Evolutionary conservation across 2,113 vertebrate genomes (phyloP).

Genomic region (Struthio camelus): DNA sequence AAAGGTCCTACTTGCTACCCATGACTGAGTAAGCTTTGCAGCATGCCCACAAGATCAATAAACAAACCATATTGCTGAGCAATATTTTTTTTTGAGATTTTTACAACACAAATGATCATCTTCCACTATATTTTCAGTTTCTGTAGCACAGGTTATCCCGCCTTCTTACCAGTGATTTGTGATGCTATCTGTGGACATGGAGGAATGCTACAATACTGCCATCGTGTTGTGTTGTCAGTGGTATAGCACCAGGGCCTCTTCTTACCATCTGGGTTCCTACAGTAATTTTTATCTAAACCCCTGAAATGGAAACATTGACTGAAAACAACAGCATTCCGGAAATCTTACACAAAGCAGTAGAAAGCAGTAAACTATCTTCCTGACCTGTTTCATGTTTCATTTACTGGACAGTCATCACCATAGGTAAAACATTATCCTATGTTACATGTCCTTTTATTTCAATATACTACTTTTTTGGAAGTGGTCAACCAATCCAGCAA

Average conservation of each 20-base stretch:
- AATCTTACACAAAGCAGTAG: too few relatives aligned
- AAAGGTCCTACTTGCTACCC: not conserved
- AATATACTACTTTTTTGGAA: not conserved
- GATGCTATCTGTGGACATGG: constrained; percentile 50
- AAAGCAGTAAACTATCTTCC: not conserved
- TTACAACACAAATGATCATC: not conserved
- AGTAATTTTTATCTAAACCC: constrained; percentile 81
- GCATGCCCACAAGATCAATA: not conserved
- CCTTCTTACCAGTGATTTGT: not conserved
- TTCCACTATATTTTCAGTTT: not conserved
- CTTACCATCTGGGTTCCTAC: constrained; percentile 85
- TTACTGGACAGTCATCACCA: not conserved
- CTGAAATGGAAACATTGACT: constrained; percentile 54
- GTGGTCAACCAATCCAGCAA: not conserved
- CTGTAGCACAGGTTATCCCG: not conserved
- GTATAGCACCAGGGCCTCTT: constrained; percentile 86
- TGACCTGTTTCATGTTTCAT: not conserved
- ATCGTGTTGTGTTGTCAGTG: constrained; percentile 50
- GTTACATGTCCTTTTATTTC: not conserved
- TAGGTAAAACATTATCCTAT: not conserved
- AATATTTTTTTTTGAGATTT: not conserved
- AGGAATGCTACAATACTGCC: constrained; percentile 81
- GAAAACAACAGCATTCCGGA: not conserved
- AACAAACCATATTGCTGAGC: not conserved
- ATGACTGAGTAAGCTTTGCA: not conserved